Evolutionary conservation across 2,888 invertebrate genomes (phyloP).

Genomic region (Scaptomyza tumidula): DNA sequence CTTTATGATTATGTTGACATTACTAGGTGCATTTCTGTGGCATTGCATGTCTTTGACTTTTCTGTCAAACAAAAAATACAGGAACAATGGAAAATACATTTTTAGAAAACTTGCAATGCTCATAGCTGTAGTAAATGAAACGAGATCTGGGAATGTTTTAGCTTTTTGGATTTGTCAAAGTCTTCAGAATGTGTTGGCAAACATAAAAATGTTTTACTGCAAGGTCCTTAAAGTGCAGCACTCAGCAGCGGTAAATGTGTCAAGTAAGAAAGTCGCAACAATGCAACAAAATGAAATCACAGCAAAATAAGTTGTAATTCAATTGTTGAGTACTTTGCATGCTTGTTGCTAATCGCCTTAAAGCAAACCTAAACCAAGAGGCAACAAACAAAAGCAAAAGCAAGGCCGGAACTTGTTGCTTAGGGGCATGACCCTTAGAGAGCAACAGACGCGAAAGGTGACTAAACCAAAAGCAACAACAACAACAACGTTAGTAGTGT

Average conservation of each 20-base stretch:
- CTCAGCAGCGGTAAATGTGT: slow-evolving; percentile 20
- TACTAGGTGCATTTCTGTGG: background rate
- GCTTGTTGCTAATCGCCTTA: slow-evolving; percentile 67
- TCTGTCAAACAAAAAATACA: too few relatives aligned
- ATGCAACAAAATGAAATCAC: slow-evolving; percentile 63
- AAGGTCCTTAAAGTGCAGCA: background rate
- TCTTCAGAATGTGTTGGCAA: background rate
- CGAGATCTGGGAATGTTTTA: background rate
- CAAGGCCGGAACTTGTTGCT: slow-evolving; percentile 67
- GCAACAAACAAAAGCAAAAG: slow-evolving; percentile 20
- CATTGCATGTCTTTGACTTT: background rate
- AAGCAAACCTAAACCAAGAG: slow-evolving; percentile 21
- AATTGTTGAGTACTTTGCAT: slow-evolving; percentile 59
- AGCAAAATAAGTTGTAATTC: slow-evolving; percentile 76
- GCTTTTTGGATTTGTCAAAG: background rate
- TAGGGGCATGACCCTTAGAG: slow-evolving; percentile 32
- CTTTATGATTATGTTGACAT: background rate
- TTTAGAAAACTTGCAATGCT: background rate
- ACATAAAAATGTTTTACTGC: background rate
- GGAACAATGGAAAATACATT: too few relatives aligned
- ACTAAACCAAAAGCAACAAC: slow-evolving; percentile 10
- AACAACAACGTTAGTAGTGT: slow-evolving; percentile 3
- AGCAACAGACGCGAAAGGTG: slow-evolving; percentile 43
- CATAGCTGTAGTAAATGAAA: background rate
- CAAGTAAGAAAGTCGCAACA: slow-evolving; percentile 7